These are phyloP conservation scores for Zaprionus lachaisei DNA, from an alignment of 1,140 invertebrate genomes.

Conservation along the genomic window DNA sequence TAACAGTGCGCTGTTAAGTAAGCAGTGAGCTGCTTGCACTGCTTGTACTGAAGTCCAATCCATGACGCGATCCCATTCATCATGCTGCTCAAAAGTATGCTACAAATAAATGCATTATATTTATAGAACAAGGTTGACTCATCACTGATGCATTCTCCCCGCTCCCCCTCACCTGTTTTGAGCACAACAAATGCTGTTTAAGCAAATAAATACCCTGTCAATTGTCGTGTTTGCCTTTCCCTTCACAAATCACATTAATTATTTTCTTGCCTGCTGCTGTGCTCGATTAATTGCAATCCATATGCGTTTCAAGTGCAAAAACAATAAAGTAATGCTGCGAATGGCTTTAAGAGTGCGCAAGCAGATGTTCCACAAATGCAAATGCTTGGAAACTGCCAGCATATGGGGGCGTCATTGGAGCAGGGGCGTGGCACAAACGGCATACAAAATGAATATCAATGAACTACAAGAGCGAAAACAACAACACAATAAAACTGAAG, in stretches of 20 bases:
- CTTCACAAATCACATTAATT: slow-evolving; percentile 33
- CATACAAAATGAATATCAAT: slow-evolving; percentile 64
- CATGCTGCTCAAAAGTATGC: slow-evolving; percentile 1
- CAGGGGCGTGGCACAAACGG: slow-evolving; percentile 52
- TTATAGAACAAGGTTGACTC: not conserved
- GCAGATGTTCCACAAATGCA: slow-evolving; percentile 16
- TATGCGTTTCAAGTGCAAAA: slow-evolving; percentile 25
- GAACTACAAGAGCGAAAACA: slow-evolving; percentile 44
- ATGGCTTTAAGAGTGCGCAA: slow-evolving; percentile 13
- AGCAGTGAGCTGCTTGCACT: not conserved
- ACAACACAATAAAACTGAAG: slow-evolving; percentile 25
- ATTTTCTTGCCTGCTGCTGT: slow-evolving; percentile 4
- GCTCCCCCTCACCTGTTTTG: too few species aligned
- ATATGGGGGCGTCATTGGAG: slow-evolving; percentile 11
- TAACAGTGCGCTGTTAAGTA: too few species aligned
- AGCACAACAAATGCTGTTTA: not conserved
- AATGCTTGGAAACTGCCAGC: slow-evolving; percentile 22
- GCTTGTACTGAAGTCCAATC: not conserved
- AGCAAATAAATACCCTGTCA: not conserved
- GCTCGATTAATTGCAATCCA: slow-evolving; percentile 37
- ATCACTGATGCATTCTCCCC: not conserved
- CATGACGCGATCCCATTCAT: not conserved
- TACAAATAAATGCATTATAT: not conserved
- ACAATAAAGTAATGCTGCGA: slow-evolving; percentile 16
- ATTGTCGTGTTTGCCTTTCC: not conserved